Evolutionary conservation across 2,888 invertebrate species (phyloP).

Genomic region (Conops quadrifasciatus): DNA sequence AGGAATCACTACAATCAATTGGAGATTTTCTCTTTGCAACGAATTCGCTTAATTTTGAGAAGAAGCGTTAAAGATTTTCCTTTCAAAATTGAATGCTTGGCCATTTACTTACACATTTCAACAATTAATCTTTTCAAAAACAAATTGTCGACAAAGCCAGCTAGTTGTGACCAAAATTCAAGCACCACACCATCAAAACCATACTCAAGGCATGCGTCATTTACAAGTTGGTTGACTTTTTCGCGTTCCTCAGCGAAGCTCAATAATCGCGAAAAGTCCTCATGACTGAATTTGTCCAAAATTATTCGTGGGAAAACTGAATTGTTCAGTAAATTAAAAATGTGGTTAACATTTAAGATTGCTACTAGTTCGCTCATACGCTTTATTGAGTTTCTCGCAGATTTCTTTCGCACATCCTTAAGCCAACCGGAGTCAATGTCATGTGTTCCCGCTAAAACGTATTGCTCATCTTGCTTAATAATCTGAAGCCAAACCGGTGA

Average conservation of each 20-base stretch:
- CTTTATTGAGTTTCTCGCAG: conserved; percentile 23
- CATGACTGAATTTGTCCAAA: conserved; percentile 84
- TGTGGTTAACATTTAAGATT: not conserved
- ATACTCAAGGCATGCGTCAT: conserved; percentile 76
- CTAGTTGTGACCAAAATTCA: conserved; percentile 89
- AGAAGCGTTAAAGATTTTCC: not conserved
- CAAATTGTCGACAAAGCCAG: conserved; percentile 70
- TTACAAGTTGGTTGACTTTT: conserved; percentile 74
- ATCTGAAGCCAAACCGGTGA: conserved; percentile 97
- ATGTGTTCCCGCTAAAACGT: conserved; percentile 77
- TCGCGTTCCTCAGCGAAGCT: conserved; percentile 73
- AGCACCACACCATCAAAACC: conserved; percentile 90
- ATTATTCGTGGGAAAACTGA: conserved; percentile 87
- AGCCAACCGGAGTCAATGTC: conserved; percentile 89
- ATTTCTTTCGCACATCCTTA: conserved; percentile 71
- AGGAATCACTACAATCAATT: conserved; percentile 81
- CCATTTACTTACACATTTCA: conserved; percentile 63
- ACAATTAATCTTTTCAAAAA: conserved; percentile 73
- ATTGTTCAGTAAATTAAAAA: conserved; percentile 26
- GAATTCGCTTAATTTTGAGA: conserved; percentile 66
- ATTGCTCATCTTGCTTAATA: conserved; percentile 71
- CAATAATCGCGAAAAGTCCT: conserved; percentile 79
- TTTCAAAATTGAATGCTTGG: not conserved
- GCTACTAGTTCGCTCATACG: not conserved
- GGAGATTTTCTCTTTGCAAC: conserved; percentile 69